phyloP scores from a whole-genome alignment of 2,113 vertebrate genomes.

The Chamaea fasciata region DNA sequence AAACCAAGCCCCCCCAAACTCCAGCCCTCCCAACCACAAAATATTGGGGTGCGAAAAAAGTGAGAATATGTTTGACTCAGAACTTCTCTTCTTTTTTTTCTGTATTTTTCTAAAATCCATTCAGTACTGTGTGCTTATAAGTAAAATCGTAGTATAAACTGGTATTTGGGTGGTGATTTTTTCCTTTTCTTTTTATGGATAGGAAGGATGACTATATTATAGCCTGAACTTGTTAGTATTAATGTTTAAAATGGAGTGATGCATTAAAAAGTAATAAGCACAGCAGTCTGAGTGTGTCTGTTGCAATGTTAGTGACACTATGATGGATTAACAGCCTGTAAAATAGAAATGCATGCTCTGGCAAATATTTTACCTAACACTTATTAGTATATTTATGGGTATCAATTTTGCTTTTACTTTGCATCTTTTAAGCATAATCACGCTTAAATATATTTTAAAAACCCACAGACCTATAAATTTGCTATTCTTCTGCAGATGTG shows the following conservation, averaged over 20 bases:
- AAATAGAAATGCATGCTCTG: constrained; percentile 54
- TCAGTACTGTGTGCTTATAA: not conserved
- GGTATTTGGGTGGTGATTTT: not conserved
- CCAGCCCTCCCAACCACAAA: not conserved
- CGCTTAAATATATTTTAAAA: not conserved
- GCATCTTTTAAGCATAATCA: constrained; percentile 1
- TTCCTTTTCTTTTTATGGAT: not conserved
- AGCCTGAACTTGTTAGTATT: constrained; percentile 34
- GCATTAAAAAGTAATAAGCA: constrained; percentile 67
- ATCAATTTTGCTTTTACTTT: constrained; percentile 34
- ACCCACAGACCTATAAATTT: not conserved
- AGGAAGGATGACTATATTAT: not conserved
- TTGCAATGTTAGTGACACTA: constrained; percentile 45
- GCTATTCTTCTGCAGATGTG: not conserved
- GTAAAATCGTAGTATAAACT: not conserved
- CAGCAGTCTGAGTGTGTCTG: constrained; percentile 38
- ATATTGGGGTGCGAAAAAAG: not conserved
- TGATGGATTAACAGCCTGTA: constrained; percentile 60
- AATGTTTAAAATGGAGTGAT: constrained; percentile 58
- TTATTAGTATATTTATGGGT: constrained; percentile 43
- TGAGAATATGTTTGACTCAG: not conserved
- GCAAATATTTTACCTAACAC: constrained; percentile 48
- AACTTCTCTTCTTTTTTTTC: not conserved
- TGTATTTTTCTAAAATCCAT: not conserved
- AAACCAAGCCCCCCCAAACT: fast-evolving